Evolutionary conservation across 2,113 vertebrate species (phyloP).

Genomic region (Podocnemis expansa): DNA sequence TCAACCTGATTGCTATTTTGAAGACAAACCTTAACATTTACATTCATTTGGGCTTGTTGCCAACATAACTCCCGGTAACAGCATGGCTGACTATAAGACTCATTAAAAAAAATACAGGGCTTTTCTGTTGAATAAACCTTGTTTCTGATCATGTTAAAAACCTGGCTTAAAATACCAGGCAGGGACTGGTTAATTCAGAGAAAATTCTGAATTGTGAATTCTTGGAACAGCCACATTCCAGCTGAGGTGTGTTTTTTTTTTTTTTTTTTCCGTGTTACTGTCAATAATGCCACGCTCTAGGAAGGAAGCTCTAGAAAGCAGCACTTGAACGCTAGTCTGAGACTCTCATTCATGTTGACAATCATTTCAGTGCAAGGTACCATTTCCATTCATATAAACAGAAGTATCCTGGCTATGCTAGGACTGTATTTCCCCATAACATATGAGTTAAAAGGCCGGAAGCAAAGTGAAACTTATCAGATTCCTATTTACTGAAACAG

Average conservation of each 20-base stretch:
- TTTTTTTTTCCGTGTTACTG: neutral
- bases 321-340: neutral
- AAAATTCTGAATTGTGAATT: neutral
- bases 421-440: neutral
- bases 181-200: neutral
- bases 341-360: neutral
- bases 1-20: neutral
- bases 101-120: neutral
- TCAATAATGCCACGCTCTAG: neutral
- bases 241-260: too few relatives aligned
- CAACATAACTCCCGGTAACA: neutral
- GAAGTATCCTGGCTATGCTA: neutral
- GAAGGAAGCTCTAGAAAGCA: neutral
- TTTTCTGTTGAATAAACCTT: neutral
- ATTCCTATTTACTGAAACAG: neutral
- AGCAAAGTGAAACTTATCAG: neutral
- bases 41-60: neutral
- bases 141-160: neutral
- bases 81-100: neutral
- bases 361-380: neutral
- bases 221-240: neutral
- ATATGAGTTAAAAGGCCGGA: neutral
- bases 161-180: neutral
- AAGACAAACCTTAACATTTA: neutral
- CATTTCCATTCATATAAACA: neutral